These are phyloP conservation scores for Leucoma salicis DNA, from an alignment of 2,888 invertebrate species.

Conservation along the genomic window DNA sequence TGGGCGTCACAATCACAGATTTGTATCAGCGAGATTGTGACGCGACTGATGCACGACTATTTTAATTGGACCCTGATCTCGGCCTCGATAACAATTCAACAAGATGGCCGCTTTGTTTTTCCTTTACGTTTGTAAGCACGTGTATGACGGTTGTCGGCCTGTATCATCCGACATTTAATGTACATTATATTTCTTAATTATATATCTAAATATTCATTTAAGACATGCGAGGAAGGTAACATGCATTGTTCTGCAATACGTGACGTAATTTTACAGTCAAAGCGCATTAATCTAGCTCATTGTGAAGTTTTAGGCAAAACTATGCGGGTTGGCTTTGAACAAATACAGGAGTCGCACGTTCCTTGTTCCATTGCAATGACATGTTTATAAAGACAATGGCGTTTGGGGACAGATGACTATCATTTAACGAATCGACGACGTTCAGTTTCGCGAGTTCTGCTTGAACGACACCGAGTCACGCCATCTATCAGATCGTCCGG, in stretches of 20 bases:
- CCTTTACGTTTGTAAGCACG: conserved; percentile 54
- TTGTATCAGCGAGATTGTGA: conserved; percentile 70
- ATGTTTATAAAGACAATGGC: conserved; percentile 80
- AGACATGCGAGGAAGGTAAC: conserved; percentile 14
- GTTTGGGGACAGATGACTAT: conserved; percentile 74
- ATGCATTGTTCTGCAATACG: conserved; percentile 36
- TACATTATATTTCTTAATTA: conserved; percentile 28
- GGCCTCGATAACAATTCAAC: conserved; percentile 63
- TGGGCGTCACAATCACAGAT: conserved; percentile 67
- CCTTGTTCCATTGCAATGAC: conserved; percentile 64
- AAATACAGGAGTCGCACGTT: conserved; percentile 59
- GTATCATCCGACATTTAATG: conserved; percentile 38
- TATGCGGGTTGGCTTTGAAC: conserved; percentile 66
- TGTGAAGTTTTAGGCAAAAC: conserved; percentile 49
- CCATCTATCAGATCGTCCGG: conserved; percentile 77
- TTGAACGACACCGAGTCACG: conserved; percentile 79
- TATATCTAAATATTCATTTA: conserved; percentile 19
- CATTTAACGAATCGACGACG: conserved; percentile 79
- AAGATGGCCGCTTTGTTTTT: conserved; percentile 68
- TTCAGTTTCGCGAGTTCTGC: conserved; percentile 65
- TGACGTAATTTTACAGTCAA: conserved; percentile 43
- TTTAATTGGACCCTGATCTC: conserved; percentile 78
- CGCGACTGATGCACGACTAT: conserved; percentile 79
- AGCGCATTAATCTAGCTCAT: conserved; percentile 43
- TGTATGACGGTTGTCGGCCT: conserved; percentile 58